Base-by-base conservation (phyloP, 37 sponge, comb jelly and placozoan species). In the Sycon ciliatum region DNA sequence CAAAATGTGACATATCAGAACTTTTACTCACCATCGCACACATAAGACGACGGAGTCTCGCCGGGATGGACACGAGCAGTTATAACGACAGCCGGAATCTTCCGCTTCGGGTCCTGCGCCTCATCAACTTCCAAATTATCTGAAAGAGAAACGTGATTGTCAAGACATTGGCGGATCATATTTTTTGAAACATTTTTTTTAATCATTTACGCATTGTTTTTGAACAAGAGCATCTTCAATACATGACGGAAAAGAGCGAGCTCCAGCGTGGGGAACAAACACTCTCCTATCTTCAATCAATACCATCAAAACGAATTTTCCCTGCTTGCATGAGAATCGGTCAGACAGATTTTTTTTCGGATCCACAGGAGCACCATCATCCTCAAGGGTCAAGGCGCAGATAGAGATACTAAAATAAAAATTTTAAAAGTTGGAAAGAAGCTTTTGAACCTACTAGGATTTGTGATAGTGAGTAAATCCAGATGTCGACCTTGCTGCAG, bases 61-160 rank as follows among this genome's bases (percentile, higher is more conserved):
- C 97, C 97, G 11, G 97, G 97, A 64, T 95, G 97, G 0, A 95
- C 91, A 38, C 97, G 67, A 24, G 83, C 81, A 2, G 91, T 95
- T n/a, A 95, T 87, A 74, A 95, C 90, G 34, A 95, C 86, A 72
- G n/a, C n/a, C n/a, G n/a, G n/a, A n/a, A 94, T 77, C 57, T 5
- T 75, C 22, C 26, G 68, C 18, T 23, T 74, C 20, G 57, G 29
- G 33, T 29, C 56, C n/a, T 73, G 39, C 38, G 73, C 57, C 18
- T 74, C 22, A 39, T 75, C n/a, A 58, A 28, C 7, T 58, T n/a
- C 28, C 7, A 26, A 7, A 9, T 23, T 26, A n/a, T 6, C 6
- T 20, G 7, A 28, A 58, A 58, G 9, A 58, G 24, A 26, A n/a
- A 7, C 24, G 13, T 29, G 13, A 29, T 4, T n/a, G 7, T 58